These are phyloP conservation scores for Dysmachus trigonus DNA, from an alignment of 2,888 invertebrate species.

Conservation along the genomic window DNA sequence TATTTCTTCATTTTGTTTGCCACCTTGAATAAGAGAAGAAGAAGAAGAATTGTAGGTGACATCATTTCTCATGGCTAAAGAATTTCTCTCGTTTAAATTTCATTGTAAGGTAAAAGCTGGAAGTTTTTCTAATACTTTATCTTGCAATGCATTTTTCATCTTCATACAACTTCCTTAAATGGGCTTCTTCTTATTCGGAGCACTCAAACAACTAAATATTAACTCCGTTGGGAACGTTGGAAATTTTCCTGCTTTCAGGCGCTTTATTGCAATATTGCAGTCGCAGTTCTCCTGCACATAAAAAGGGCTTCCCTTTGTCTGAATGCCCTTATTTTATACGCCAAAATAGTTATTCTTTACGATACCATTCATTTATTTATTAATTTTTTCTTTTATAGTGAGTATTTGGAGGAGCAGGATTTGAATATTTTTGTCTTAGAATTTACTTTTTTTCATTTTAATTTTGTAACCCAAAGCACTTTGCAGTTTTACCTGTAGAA, in stretches of 20 bases:
- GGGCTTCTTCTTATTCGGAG: background rate
- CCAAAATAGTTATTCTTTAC: background rate
- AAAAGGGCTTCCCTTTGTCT: background rate
- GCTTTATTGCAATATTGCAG: background rate
- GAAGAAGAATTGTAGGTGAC: slow-evolving; percentile 11
- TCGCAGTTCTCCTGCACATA: background rate
- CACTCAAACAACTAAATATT: background rate
- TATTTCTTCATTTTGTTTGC: background rate
- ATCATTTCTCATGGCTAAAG: slow-evolving; percentile 22
- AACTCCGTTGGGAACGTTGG: background rate
- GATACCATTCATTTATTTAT: background rate
- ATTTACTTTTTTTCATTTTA: background rate
- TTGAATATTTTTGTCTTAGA: background rate
- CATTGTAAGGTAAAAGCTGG: slow-evolving; percentile 5
- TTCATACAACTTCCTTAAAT: background rate
- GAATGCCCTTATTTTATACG: background rate
- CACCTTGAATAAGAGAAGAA: background rate
- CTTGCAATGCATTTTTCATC: background rate
- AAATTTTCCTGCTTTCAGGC: background rate
- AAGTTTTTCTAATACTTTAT: background rate
- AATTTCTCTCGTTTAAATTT: background rate
- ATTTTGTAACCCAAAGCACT: background rate
- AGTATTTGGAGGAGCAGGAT: background rate
- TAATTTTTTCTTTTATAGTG: background rate
- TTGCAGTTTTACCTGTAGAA: background rate